Percentiles rank a stretch among this genome's conserved stretches.
Conservation (phyloP, 2,888 invertebrate genomes). For the Tenthredo scrophulariae region DNA sequence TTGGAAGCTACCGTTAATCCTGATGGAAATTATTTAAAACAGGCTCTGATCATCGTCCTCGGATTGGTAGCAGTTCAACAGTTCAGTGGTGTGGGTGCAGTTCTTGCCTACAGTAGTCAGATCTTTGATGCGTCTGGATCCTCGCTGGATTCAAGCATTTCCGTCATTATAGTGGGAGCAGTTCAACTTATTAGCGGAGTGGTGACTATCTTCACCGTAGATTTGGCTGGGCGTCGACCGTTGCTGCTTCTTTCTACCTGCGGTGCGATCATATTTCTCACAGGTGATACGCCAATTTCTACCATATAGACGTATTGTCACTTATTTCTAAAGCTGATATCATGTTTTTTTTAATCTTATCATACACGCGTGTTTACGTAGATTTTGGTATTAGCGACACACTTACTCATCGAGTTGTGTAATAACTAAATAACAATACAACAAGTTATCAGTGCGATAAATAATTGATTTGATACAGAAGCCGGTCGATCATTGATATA, state of each 20-base stretch:
- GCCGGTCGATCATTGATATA: neutral
- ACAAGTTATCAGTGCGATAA: neutral
- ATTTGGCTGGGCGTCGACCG: conserved; percentile 58
- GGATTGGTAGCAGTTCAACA: conserved; percentile 58
- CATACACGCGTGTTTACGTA: neutral
- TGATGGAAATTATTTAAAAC: neutral
- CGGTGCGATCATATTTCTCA: conserved; percentile 26
- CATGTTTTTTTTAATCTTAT: neutral
- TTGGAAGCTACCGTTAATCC: neutral
- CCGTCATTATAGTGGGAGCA: conserved; percentile 52
- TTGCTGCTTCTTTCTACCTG: conserved; percentile 54
- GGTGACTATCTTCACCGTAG: conserved; percentile 39
- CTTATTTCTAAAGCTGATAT: neutral
- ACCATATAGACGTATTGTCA: neutral
- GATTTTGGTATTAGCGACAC: neutral
- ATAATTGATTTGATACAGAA: neutral
- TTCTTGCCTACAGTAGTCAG: conserved; percentile 42
- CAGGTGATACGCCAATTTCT: neutral
- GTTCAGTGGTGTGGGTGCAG: conserved; percentile 53
- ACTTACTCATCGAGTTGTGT: neutral
- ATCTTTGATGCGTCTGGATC: conserved; percentile 16
- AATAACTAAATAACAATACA: neutral
- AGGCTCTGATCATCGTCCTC: conserved; percentile 52
- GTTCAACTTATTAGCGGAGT: conserved; percentile 21
- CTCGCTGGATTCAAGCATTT: neutral